Conservation (phyloP, 2,113 vertebrate species). For the Aegotheles bennettii region DNA sequence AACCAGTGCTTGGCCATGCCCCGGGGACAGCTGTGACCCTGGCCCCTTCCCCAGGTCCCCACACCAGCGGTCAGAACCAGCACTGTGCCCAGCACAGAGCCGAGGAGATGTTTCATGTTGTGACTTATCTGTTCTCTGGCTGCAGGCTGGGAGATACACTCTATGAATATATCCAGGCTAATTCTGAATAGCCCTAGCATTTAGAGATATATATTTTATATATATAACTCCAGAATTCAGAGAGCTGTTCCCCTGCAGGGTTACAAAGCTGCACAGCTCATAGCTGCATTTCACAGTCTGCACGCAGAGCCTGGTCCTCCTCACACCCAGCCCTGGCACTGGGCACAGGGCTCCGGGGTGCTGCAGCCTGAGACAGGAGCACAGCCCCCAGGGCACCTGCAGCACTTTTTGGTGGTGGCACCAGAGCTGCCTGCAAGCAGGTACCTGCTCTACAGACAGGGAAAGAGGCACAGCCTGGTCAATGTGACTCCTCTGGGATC, state of each 20-base stretch:
- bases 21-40: neutral
- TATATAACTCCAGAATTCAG: too few relatives aligned
- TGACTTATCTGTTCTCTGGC: neutral
- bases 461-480: neutral
- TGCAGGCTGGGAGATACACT: neutral
- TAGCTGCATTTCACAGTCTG: neutral
- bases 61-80: neutral
- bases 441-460: neutral
- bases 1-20: accelerated
- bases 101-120: neutral
- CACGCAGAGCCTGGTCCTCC: accelerated
- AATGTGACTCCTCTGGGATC: neutral
- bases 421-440: neutral
- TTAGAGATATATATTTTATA: too few relatives aligned
- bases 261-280: neutral
- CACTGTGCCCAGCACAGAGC: accelerated
- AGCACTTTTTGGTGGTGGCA: neutral
- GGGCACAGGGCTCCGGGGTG: accelerated
- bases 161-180: neutral
- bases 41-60: neutral
- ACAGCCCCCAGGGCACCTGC: neutral
- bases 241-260: neutral
- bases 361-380: accelerated
- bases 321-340: neutral
- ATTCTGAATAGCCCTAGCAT: neutral